Percentiles rank a stretch among this genome's conserved stretches.
Conservation (phyloP, 2,797 vertebrate genomes). For the Basileuterus tristriatus region DNA sequence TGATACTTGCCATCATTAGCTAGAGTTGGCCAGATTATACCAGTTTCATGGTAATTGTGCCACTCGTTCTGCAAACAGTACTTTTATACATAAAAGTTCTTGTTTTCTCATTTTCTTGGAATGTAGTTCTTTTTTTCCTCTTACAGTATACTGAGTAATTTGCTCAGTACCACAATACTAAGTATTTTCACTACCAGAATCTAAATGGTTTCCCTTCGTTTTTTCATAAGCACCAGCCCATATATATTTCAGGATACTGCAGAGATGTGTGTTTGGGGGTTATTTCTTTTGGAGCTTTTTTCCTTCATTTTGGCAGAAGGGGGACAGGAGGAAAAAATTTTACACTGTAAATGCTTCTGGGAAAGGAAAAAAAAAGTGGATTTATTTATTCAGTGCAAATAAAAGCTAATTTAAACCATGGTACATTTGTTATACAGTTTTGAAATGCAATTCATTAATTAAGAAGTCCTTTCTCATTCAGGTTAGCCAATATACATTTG, state of each 20-base stretch:
- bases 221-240: neutral
- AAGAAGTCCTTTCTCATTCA: conserved; percentile 63
- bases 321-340: neutral
- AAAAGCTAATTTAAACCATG: neutral
- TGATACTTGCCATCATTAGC: neutral
- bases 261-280: neutral
- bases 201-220: neutral
- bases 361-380: neutral
- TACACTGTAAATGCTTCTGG: neutral
- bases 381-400: neutral
- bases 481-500: conserved; percentile 99
- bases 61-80: neutral
- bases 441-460: neutral
- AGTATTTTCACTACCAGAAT: neutral
- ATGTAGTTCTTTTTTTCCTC: neutral
- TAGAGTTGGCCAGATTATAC: neutral
- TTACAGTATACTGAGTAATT: neutral
- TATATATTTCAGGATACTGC: neutral
- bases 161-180: neutral
- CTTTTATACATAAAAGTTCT: neutral
- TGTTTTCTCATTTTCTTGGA: neutral
- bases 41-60: neutral
- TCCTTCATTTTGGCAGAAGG: neutral
- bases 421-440: neutral
- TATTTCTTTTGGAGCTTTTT: neutral